Conservation (phyloP, 2,797 vertebrate genomes). For the Alfaro cultratus region DNA sequence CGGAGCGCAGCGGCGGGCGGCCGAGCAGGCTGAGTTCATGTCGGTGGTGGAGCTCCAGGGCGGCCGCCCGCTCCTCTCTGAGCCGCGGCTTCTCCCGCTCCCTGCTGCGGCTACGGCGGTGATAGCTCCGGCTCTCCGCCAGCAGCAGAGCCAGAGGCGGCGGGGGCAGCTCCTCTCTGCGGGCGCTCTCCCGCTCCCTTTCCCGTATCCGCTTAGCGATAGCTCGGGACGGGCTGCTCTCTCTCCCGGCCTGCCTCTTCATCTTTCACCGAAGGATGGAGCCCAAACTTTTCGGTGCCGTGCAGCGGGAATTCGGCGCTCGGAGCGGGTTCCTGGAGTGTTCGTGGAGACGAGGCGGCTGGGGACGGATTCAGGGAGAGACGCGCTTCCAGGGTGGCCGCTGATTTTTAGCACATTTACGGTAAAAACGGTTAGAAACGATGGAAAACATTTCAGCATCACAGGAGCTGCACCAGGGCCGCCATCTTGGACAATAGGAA, state of each 20-base stretch:
- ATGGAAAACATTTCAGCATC: constrained; percentile 73
- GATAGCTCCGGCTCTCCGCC: constrained; percentile 78
- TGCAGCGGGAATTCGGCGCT: constrained; percentile 57
- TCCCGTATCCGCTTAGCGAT: constrained; percentile 85
- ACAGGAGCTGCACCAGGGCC: constrained; percentile 66
- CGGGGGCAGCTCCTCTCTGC: constrained; percentile 76
- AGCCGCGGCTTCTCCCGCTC: constrained; percentile 81
- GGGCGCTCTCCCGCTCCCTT: constrained; percentile 73
- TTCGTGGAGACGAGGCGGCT: constrained; percentile 24
- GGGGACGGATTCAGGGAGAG: constrained; percentile 14
- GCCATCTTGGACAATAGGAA: constrained; percentile 99
- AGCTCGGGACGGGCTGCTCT: constrained; percentile 85
- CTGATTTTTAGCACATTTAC: constrained; percentile 12
- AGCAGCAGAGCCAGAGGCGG: constrained; percentile 78
- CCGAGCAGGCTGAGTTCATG: constrained; percentile 81
- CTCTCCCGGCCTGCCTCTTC: constrained; percentile 94
- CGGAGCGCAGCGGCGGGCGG: constrained; percentile 72
- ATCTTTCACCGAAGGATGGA: constrained; percentile 78
- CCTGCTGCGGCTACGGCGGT: constrained; percentile 82
- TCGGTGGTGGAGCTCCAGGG: constrained; percentile 77
- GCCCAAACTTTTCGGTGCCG: constrained; percentile 73
- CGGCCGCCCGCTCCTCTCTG: constrained; percentile 73
- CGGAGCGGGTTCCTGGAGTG: constrained; percentile 27
- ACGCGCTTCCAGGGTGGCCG: constrained; percentile 4
- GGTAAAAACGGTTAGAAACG: constrained; percentile 39